phyloP scores from a whole-genome alignment of 2,113 vertebrate genomes.

The Thalassoma bifasciatum region DNA sequence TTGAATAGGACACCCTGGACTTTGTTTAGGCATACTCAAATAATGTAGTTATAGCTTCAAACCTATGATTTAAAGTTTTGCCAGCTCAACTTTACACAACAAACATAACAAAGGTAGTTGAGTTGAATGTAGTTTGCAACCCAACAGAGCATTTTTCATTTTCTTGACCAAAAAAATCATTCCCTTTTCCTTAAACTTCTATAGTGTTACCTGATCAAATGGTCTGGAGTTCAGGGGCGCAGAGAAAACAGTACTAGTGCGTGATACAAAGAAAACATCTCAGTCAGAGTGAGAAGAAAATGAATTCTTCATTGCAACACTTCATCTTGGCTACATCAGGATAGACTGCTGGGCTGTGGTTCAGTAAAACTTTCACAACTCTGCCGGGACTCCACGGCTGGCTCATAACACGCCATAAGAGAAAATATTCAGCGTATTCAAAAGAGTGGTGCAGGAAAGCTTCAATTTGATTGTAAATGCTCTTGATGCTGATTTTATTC shows the following conservation, averaged over 20 bases:
- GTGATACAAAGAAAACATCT: neutral
- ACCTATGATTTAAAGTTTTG: too few relatives aligned
- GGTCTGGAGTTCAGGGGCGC: neutral
- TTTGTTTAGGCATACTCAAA: too few relatives aligned
- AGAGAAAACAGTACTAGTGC: neutral
- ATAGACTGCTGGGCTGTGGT: neutral
- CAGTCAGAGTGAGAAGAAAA: constrained; percentile 1
- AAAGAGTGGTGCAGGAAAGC: neutral
- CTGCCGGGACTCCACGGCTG: neutral
- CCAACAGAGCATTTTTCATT: too few relatives aligned
- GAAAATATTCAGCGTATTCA: neutral
- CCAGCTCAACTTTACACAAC: too few relatives aligned
- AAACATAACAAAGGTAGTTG: too few relatives aligned
- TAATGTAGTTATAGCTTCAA: too few relatives aligned
- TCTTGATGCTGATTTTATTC: neutral
- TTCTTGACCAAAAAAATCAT: too few relatives aligned
- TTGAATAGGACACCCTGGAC: too few relatives aligned
- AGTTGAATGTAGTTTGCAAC: too few relatives aligned
- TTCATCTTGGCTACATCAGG: neutral
- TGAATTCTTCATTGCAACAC: neutral
- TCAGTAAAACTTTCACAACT: neutral
- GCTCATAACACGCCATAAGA: neutral
- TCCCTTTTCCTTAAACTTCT: too few relatives aligned
- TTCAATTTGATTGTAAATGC: neutral
- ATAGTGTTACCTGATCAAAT: neutral